Percentiles rank a stretch among this genome's conserved stretches.
phyloP scores from a whole-genome alignment of 2,888 invertebrate genomes.

The Hydrotaea diabolus region DNA sequence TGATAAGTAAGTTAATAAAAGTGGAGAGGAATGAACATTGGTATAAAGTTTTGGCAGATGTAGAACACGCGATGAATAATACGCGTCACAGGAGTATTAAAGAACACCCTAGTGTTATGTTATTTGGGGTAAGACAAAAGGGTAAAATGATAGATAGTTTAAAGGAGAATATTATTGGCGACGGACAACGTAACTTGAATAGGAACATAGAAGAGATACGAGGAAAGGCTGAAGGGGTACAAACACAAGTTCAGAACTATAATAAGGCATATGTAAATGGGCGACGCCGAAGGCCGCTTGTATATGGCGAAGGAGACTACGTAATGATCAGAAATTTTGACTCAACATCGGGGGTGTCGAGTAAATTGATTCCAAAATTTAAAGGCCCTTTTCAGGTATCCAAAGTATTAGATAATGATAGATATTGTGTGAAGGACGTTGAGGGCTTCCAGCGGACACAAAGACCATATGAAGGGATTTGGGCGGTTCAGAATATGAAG shows the following conservation, averaged over 20 bases:
- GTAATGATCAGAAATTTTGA: conserved; percentile 39
- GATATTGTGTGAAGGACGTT: conserved; percentile 35
- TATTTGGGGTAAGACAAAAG: conserved; percentile 56
- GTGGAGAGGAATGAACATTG: conserved; percentile 17
- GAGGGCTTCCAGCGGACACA: conserved; percentile 36
- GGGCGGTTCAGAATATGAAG: conserved; percentile 25
- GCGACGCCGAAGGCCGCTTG: conserved; percentile 2
- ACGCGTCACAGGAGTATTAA: conserved; percentile 57
- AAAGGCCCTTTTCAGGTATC: conserved; percentile 24
- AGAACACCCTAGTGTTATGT: conserved; percentile 54
- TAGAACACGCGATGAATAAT: conserved; percentile 64
- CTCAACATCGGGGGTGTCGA: background rate
- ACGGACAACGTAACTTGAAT: background rate
- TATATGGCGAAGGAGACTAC: conserved; percentile 32
- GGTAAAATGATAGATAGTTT: conserved; percentile 50
- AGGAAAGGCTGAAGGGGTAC: conserved; percentile 34
- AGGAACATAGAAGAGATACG: conserved; percentile 39
- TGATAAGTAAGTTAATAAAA: conserved; percentile 55
- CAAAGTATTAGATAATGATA: conserved; percentile 22
- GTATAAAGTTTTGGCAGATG: conserved; percentile 46
- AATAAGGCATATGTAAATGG: conserved; percentile 40
- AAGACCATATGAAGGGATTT: conserved; percentile 25
- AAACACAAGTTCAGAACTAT: conserved; percentile 43
- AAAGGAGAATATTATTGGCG: conserved; percentile 44
- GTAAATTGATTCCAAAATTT: conserved; percentile 37